Evolutionary conservation across 2,888 invertebrate species (phyloP), one percentile per base, ranked within the genome.

Genomic region (Harpalus rubripes): DNA sequence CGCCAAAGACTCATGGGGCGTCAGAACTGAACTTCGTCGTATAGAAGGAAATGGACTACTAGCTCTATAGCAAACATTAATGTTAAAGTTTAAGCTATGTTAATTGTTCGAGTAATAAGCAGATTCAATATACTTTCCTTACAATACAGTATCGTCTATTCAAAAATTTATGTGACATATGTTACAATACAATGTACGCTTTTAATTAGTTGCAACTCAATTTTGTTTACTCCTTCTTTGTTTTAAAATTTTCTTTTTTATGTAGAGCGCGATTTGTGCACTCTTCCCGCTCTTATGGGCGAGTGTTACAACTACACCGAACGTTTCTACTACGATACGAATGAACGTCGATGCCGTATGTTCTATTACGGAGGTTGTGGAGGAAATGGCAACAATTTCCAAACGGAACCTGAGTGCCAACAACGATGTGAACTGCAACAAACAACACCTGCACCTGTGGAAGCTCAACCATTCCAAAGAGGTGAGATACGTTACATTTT

Each of bases 351-450:
- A 52, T 99, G 98, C 90, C 92, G 93, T 81, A 95, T 95, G 88
- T 98, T 98, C 92, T 95, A 96, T 88, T 98, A 95, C 90, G 97
- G 98, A 56, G 98, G 98, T 76, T 98, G 98, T 89, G 96, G 95
- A 16, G 98, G 98, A 39, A 99, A 99, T 89, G 94, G 93, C 1
- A 98, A 98, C 91, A 97, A 97, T 91, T 98, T 98, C 91, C 89
- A 89, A 7, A 92, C 93, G 0, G 93, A 95, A 89, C 91, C 93
- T 65, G 94, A 94, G 74, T 98, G 97, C 88, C 90, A 93, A 86
- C 91, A 91, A 68, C 92, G 94, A 58, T 97, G 97, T 89, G 92
- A 93, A 86, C 91, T 90, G 26, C 86, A 86, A n/a, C 87, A 88
- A 12, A 87, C 90, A 56, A 90, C 91, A 41, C 92, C 92, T 32